phyloP scores from a whole-genome alignment of 2,888 invertebrate genomes.

The Melipona beecheii region DNA sequence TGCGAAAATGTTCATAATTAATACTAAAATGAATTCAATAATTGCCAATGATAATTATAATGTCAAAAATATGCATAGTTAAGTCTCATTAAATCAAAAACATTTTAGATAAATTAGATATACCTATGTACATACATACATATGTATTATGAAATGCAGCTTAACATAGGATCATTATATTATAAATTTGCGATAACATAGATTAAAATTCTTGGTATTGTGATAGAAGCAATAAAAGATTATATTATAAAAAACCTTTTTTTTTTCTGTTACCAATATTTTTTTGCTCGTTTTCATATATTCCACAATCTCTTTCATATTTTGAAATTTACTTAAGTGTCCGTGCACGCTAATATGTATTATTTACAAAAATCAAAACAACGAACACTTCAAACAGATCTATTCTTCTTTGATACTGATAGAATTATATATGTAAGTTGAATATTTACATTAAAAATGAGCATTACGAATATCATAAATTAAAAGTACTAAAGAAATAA shows the following conservation, averaged over 20 bases:
- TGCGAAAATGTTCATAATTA: not conserved
- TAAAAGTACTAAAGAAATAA: constrained; percentile 1
- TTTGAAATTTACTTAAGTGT: not conserved
- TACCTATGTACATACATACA: not conserved
- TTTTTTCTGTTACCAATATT: not conserved
- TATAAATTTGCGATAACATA: not conserved
- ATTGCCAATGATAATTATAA: not conserved
- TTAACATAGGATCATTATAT: not conserved
- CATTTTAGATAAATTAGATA: not conserved
- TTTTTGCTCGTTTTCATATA: not conserved
- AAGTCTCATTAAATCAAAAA: not conserved
- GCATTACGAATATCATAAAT: not conserved
- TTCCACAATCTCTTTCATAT: not conserved
- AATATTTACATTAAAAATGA: not conserved
- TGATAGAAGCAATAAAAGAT: not conserved
- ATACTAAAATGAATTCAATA: not conserved
- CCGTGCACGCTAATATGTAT: not conserved
- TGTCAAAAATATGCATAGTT: not conserved
- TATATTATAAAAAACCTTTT: not conserved
- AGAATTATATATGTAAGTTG: not conserved
- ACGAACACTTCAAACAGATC: not conserved
- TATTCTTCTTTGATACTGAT: not conserved
- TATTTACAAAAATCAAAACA: not conserved
- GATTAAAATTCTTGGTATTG: constrained; percentile 2
- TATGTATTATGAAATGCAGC: not conserved